These are phyloP conservation scores for Congeria kusceri DNA, from an alignment of 2,888 invertebrate species.

Conservation along the genomic window DNA sequence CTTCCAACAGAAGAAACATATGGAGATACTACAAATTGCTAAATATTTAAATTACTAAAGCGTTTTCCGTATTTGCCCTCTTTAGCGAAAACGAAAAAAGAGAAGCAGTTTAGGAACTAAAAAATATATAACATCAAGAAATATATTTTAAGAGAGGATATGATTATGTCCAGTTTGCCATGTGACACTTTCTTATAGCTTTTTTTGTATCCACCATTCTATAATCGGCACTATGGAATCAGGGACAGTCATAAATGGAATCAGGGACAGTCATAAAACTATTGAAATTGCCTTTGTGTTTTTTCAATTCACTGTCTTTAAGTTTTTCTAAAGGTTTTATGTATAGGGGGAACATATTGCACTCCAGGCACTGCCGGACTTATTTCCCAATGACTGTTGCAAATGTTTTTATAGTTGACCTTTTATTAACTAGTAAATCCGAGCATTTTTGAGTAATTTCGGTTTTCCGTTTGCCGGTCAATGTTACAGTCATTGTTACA, in stretches of 20 bases:
- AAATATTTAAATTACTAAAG: too few relatives aligned
- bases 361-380: constrained; percentile 49
- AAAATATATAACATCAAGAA: too few relatives aligned
- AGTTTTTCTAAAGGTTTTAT: constrained; percentile 42
- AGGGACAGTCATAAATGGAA: too few relatives aligned
- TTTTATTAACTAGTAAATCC: constrained; percentile 6
- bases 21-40: too few relatives aligned
- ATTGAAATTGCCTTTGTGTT: constrained; percentile 46
- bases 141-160: too few relatives aligned
- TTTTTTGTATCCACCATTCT: constrained; percentile 49
- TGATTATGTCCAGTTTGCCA: constrained; percentile 18
- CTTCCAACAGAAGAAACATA: too few relatives aligned
- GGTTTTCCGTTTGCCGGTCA: constrained; percentile 17
- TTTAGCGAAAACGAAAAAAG: too few relatives aligned
- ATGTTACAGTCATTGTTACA: constrained; percentile 26
- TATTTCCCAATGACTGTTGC: constrained; percentile 49
- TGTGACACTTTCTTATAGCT: constrained; percentile 22
- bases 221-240: constrained; percentile 9
- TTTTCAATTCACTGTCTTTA: constrained; percentile 35
- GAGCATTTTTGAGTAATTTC: constrained; percentile 11
- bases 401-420: constrained; percentile 33
- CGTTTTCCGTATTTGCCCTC: too few relatives aligned
- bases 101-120: too few relatives aligned
- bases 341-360: constrained; percentile 45
- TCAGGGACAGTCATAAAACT: constrained; percentile 25